phyloP scores from a whole-genome alignment of 2,797 vertebrate genomes.

The Ataeniobius toweri region DNA sequence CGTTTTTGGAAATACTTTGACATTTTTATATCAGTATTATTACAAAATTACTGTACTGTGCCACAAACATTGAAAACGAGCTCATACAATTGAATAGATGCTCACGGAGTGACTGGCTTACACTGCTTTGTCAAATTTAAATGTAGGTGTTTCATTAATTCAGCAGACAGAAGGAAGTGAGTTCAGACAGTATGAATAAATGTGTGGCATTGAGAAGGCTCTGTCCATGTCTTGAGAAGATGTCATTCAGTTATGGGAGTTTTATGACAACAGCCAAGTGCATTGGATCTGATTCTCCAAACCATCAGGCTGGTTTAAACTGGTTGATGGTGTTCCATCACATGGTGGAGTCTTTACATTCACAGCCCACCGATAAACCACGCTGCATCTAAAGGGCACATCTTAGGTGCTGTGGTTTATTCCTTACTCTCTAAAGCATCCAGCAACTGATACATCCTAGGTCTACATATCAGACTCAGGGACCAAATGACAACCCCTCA shows the following conservation, averaged over 20 bases:
- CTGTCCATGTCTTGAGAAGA: slow-evolving; percentile 21
- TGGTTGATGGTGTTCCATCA: neutral
- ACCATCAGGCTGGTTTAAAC: slow-evolving; percentile 15
- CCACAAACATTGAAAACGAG: neutral
- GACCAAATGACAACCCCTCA: neutral
- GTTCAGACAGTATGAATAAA: neutral
- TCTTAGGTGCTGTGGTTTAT: neutral
- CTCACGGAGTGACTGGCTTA: neutral
- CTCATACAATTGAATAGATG: neutral
- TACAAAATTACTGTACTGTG: neutral
- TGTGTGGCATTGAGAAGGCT: slow-evolving; percentile 16
- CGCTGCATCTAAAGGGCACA: neutral
- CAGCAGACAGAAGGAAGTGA: slow-evolving; percentile 10
- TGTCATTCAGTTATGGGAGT: neutral
- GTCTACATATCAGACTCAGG: slow-evolving; percentile 4
- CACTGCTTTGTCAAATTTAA: neutral
- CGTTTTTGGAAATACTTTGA: neutral
- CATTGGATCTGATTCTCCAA: slow-evolving; percentile 16
- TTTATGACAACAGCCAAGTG: slow-evolving; percentile 27
- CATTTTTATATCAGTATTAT: neutral
- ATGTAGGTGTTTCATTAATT: neutral
- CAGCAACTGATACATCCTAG: neutral
- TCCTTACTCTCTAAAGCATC: neutral
- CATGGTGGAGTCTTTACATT: neutral
- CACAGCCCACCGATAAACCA: neutral